Conservation (phyloP, 2,888 invertebrate genomes). For the Cantharis flavilabris region DNA sequence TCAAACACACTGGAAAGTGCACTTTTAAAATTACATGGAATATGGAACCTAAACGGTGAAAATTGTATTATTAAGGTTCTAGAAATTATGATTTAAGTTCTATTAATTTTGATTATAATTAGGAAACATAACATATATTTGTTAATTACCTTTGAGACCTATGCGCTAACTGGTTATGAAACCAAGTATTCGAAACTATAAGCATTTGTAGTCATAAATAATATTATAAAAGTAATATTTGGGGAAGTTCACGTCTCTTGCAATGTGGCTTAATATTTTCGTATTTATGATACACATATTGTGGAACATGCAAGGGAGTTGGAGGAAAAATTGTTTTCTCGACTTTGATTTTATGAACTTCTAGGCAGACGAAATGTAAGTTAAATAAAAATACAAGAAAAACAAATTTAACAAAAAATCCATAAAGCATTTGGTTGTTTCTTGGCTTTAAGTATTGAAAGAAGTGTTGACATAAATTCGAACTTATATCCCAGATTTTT, state of each 20-base stretch:
- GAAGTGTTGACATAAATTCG: neutral
- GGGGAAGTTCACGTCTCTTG: neutral
- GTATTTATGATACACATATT: neutral
- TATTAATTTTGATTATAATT: no score
- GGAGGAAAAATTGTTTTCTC: neutral
- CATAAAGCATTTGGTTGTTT: constrained; percentile 7
- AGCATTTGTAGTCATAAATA: neutral
- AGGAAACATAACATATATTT: no score
- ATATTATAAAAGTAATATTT: neutral
- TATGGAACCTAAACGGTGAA: no score
- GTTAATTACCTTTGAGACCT: no score
- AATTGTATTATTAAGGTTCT: no score
- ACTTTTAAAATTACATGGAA: no score
- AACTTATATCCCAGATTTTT: neutral
- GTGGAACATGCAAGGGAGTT: neutral
- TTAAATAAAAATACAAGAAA: constrained; percentile 12
- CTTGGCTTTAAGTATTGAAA: neutral
- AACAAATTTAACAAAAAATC: constrained; percentile 12
- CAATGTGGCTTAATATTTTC: neutral
- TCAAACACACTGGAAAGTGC: no score
- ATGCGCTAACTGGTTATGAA: no score
- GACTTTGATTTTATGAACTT: constrained; percentile 30
- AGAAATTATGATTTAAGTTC: no score
- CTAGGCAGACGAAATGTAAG: constrained; percentile 19
- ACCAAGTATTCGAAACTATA: no score